Evolutionary conservation across 2,888 invertebrate genomes (phyloP).

Genomic region (Bellardia pandia): DNA sequence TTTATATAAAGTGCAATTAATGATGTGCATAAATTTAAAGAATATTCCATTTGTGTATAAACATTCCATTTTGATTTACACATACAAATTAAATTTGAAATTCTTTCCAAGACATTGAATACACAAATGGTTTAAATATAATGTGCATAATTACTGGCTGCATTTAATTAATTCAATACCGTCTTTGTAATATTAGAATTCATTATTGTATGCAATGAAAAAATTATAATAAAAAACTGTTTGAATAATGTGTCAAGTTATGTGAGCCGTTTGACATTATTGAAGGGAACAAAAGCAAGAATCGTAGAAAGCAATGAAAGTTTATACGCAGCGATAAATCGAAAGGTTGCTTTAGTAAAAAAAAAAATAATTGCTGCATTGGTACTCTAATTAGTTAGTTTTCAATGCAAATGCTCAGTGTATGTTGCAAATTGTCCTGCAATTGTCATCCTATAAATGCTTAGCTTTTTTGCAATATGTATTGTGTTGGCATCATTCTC

Average conservation of each 20-base stretch:
- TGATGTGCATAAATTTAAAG: conserved; percentile 37
- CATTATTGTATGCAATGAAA: not conserved
- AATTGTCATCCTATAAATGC: too few relatives aligned
- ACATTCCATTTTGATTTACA: not conserved
- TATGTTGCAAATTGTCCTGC: too few relatives aligned
- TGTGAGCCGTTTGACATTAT: conserved; percentile 39
- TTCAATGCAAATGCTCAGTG: too few relatives aligned
- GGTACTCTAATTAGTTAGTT: not conserved
- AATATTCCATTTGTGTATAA: conserved; percentile 40
- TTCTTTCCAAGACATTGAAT: not conserved
- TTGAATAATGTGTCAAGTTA: conserved; percentile 11
- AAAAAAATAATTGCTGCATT: not conserved
- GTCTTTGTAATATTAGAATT: conserved; percentile 26
- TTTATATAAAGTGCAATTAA: not conserved
- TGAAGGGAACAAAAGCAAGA: conserved; percentile 19
- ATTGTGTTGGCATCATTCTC: too few relatives aligned
- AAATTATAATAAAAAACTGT: not conserved
- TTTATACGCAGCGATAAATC: conserved; percentile 14
- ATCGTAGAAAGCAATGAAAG: conserved; percentile 39
- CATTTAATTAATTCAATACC: conserved; percentile 38
- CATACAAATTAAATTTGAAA: not conserved
- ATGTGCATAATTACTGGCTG: conserved; percentile 47
- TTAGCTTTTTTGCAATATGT: too few relatives aligned
- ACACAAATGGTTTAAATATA: not conserved
- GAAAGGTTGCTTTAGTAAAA: not conserved